A percentile compares a stretch with the other conserved stretches of the same genome.
Evolutionary conservation across 2,797 vertebrate genomes (phyloP).

Genomic region (Craterocephalus amniculus): DNA sequence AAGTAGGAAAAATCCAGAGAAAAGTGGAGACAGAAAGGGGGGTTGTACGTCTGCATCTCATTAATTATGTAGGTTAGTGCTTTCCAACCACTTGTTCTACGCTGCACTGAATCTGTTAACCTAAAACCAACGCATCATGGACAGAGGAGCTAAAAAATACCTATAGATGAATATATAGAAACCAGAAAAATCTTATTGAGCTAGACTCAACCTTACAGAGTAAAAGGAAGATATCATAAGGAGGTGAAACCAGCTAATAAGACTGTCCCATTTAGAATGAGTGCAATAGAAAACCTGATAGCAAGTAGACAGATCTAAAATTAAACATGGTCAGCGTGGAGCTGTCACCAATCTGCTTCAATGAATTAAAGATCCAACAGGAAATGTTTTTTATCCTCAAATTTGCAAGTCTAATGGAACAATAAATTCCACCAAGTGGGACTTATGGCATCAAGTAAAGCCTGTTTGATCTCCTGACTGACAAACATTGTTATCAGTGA

Average conservation of each 20-base stretch:
- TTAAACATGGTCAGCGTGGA: conserved; percentile 40
- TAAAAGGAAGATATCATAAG: neutral
- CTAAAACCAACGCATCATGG: neutral
- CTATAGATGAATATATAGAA: no score
- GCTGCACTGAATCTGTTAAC: neutral
- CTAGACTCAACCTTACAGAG: neutral
- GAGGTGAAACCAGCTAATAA: neutral
- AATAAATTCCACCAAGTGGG: conserved; percentile 18
- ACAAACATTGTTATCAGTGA: neutral
- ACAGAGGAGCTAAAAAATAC: no score
- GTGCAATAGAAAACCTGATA: conserved; percentile 3
- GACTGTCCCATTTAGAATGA: neutral
- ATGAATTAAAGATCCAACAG: conserved; percentile 8
- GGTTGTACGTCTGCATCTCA: conserved; percentile 25
- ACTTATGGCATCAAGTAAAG: conserved; percentile 23
- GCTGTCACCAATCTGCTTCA: conserved; percentile 39
- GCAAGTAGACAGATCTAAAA: conserved; percentile 57
- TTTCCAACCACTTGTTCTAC: conserved; percentile 30
- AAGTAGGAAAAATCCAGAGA: neutral
- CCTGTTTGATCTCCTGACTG: neutral
- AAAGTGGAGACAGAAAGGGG: neutral
- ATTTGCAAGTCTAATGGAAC: conserved; percentile 47
- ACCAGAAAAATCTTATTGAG: neutral
- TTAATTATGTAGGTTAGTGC: conserved; percentile 61
- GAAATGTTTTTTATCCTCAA: conserved; percentile 25